A percentile compares a stretch with the other conserved stretches of the same genome.
Conservation (phyloP, 2,113 vertebrate genomes). For the Balaenoptera acutorostrata region DNA sequence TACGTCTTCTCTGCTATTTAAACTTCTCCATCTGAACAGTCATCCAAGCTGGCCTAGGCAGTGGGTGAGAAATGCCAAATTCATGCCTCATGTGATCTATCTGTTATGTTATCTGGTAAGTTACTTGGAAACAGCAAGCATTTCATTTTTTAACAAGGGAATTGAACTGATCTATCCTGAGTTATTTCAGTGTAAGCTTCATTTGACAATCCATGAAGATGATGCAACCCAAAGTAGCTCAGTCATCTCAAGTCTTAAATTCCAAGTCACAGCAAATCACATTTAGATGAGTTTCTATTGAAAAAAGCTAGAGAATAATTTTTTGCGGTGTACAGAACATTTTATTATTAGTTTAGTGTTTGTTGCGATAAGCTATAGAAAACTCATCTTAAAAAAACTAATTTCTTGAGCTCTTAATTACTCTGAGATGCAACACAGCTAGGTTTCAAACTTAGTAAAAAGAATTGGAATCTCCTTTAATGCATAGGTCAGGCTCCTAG, state of each 20-base stretch:
- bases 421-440: neutral
- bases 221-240: constrained; percentile 76
- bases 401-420: constrained; percentile 43
- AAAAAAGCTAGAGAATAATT: constrained; percentile 53
- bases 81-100: constrained; percentile 62
- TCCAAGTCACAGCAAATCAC: constrained; percentile 74
- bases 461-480: neutral
- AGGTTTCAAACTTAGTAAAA: constrained; percentile 15
- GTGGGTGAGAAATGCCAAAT: constrained; percentile 61
- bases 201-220: constrained; percentile 72
- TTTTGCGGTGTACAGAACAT: constrained; percentile 28
- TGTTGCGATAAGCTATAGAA: constrained; percentile 12
- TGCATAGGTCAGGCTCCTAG: neutral
- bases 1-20: constrained; percentile 37
- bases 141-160: constrained; percentile 52
- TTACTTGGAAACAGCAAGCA: constrained; percentile 70
- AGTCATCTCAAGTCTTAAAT: constrained; percentile 75
- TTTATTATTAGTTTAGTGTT: constrained; percentile 36
- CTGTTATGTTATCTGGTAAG: constrained; percentile 73
- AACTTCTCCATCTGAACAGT: constrained; percentile 21
- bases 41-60: constrained; percentile 10
- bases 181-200: constrained; percentile 65
- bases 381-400: neutral
- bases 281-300: constrained; percentile 70
- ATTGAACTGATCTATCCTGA: constrained; percentile 63